Base-by-base conservation (phyloP, 2,797 vertebrate genomes). In the Telmatherina bonti region DNA sequence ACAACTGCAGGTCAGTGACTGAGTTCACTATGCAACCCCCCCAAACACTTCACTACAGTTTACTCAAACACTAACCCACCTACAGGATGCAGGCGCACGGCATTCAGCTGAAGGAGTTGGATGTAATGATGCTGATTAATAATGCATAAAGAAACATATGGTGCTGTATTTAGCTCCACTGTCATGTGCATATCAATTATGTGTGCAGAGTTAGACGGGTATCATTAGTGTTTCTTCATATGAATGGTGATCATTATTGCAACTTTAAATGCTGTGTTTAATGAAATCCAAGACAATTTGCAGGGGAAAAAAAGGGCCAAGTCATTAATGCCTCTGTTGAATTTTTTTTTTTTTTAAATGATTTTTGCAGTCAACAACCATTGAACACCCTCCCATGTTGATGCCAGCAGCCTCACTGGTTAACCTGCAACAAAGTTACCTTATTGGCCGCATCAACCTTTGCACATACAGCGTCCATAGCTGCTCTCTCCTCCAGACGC, bases 371-470 rank as follows among this genome's bases (percentile, higher is more conserved):
- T 54, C 33, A 7, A 43, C 8, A 12, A 51, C 47, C 18, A 33
- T 59, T 45, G 7, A 3, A 35, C 16, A 10, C 10, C 27, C 45
- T 49, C 29, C 7, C 6, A 22, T 2, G 26, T 15, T 10, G 27
- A 62, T 15, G 24, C 15, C 29, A 3, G 38, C 64, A 41, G n/a
- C 20, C 18, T 13, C 20, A 4, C 6, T n/a, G 20, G 51, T 45
- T 54, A 31, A 56, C 73, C 62, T 16, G 35, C 24, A 10, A 47
- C 2, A 8, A 57, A 56, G 45, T 91, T 76, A 97, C 97, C 95
- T 97, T 96, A 91, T 99, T 99, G 84, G 97, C 97, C 0, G 96
- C 95, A 0, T 97, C 97, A 85, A 98, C 97, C 86, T 96, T 96
- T 73, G 96, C 97, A 11, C 96, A 97, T n/a, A 97, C 94, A 0